Evolutionary conservation across 2,888 invertebrate species (phyloP).

Genomic region (Pycnomerus fuliginosus): DNA sequence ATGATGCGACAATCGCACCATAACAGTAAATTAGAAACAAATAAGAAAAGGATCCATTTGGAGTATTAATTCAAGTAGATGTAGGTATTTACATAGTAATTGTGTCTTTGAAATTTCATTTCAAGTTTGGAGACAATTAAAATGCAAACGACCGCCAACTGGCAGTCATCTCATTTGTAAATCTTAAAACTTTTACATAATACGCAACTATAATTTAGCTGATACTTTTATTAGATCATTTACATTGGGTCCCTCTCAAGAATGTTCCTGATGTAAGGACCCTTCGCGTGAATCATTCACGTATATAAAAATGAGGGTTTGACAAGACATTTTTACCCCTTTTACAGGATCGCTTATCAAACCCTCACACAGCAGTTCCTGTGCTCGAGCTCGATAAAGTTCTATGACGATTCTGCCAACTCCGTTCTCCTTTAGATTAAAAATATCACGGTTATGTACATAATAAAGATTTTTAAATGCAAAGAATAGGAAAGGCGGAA

Average conservation of each 20-base stretch:
- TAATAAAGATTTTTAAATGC: constrained; percentile 21
- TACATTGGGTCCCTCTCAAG: constrained; percentile 4
- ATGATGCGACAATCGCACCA: constrained; percentile 13
- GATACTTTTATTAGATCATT: too few relatives aligned
- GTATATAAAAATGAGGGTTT: too few relatives aligned
- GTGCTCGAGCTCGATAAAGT: constrained; percentile 13
- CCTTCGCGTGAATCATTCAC: too few relatives aligned
- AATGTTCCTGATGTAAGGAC: constrained; percentile 30
- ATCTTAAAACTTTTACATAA: too few relatives aligned
- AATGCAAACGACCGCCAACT: constrained; percentile 17
- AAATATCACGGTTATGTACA: constrained; percentile 18
- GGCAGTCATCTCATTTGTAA: constrained; percentile 8
- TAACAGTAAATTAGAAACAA: constrained; percentile 25
- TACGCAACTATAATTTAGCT: too few relatives aligned
- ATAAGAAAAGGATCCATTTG: too few relatives aligned
- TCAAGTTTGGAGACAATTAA: constrained; percentile 17
- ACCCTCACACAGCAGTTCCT: constrained; percentile 13
- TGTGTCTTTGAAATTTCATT: too few relatives aligned
- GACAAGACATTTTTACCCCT: constrained; percentile 41
- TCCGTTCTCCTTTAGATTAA: too few relatives aligned
- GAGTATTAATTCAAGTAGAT: too few relatives aligned
- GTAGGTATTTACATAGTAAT: constrained; percentile 20
- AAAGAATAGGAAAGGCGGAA: constrained; percentile 16
- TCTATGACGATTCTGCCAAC: not conserved
- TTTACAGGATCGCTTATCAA: constrained; percentile 21